A percentile compares a stretch with the other conserved stretches of the same genome.
These are phyloP conservation scores for Stramonita haemastoma DNA, from an alignment of 2,888 invertebrate genomes.

Conservation along the genomic window DNA sequence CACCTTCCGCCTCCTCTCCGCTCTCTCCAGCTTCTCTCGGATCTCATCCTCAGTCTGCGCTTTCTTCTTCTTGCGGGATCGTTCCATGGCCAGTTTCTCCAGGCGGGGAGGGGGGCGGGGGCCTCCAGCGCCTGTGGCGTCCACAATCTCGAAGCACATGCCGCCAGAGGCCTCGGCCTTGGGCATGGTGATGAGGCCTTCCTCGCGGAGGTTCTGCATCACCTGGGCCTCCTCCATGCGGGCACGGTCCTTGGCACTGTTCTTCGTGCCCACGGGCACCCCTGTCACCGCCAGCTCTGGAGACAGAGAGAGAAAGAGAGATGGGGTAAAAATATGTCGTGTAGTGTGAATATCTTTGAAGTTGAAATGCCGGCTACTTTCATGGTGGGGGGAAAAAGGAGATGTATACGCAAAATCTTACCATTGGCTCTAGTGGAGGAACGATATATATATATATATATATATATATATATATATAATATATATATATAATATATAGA, in stretches of 20 bases:
- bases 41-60: constrained; percentile 72
- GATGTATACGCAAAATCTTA: no score
- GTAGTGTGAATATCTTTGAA: no score
- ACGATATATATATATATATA: no score
- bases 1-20: constrained; percentile 72
- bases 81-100: constrained; percentile 72
- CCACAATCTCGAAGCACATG: constrained; percentile 71
- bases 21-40: constrained; percentile 68
- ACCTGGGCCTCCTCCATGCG: constrained; percentile 74
- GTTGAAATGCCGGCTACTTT: no score
- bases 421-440: no score
- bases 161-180: constrained; percentile 71
- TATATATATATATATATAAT: no score
- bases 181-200: constrained; percentile 75
- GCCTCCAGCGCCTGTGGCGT: constrained; percentile 47
- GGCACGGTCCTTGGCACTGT: constrained; percentile 75
- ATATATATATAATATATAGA: no score
- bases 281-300: constrained; percentile 75
- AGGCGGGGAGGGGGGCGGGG: constrained; percentile 66
- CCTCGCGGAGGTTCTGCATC: constrained; percentile 74
- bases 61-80: constrained; percentile 67
- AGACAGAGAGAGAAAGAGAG: background rate
- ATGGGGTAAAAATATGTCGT: no score
- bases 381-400: no score
- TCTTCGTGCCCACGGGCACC: constrained; percentile 68